phyloP scores from a whole-genome alignment of 1,140 invertebrate genomes.

The Chelonus insularis region DNA sequence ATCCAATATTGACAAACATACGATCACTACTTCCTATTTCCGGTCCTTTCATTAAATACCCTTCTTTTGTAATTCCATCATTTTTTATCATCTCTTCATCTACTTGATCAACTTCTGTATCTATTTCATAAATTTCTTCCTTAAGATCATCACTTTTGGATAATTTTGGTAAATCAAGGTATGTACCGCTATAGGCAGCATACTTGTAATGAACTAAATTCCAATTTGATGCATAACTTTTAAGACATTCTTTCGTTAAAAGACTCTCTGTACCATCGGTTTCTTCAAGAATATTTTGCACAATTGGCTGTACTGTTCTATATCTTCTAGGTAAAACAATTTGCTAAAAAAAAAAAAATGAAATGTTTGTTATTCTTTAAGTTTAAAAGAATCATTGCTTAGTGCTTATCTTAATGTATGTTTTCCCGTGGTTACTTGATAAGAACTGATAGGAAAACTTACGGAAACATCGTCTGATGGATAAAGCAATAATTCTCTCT shows the following conservation, averaged over 20 bases:
- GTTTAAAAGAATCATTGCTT: not conserved
- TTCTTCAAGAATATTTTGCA: slow-evolving; percentile 53
- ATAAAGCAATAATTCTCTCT: slow-evolving; percentile 85
- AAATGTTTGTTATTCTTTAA: slow-evolving; percentile 11
- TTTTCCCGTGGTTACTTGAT: not conserved
- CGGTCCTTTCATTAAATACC: slow-evolving; percentile 87
- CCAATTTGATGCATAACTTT: slow-evolving; percentile 85
- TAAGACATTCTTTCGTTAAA: slow-evolving; percentile 84
- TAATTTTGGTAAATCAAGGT: slow-evolving; percentile 79
- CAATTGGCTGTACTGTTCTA: slow-evolving; percentile 75
- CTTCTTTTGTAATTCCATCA: slow-evolving; percentile 83
- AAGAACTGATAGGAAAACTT: slow-evolving; percentile 56
- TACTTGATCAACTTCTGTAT: slow-evolving; percentile 80
- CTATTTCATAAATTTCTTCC: slow-evolving; percentile 85
- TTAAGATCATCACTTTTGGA: slow-evolving; percentile 68
- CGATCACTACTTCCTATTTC: slow-evolving; percentile 77
- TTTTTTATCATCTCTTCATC: slow-evolving; percentile 69
- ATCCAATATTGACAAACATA: slow-evolving; percentile 83
- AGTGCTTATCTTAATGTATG: slow-evolving; percentile 11
- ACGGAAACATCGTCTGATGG: slow-evolving; percentile 90
- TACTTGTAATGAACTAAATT: slow-evolving; percentile 89
- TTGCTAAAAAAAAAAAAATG: slow-evolving; percentile 63
- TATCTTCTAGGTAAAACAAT: slow-evolving; percentile 76
- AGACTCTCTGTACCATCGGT: slow-evolving; percentile 62
- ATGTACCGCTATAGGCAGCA: slow-evolving; percentile 79